Base-by-base conservation (phyloP, 2,797 vertebrate species). In the Hyperoplus lanceolatus region DNA sequence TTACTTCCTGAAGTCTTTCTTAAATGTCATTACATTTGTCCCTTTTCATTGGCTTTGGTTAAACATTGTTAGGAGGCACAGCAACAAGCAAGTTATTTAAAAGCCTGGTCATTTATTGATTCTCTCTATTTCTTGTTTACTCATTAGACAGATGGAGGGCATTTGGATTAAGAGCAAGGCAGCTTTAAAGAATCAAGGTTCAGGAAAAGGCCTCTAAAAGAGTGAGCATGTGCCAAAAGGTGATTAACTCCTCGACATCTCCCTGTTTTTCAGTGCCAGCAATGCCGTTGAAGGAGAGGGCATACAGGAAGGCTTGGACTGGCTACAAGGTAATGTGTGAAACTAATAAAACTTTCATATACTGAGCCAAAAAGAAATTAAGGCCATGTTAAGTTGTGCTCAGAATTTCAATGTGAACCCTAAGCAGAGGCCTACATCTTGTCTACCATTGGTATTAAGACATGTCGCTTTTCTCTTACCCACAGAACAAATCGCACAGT, bases 241-340 rank as follows among this genome's bases (percentile, higher is more conserved):
- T 80, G 84, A 89, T 91, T 82, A 88, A 81, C 83, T 64, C 62
- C 39, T 72, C 13, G 13, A 53, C 60, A 59, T 80, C 51, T 81
- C 94, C 36, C 45, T 8, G 89, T 92, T 61, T 95, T 96, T 90
- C 90, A 99, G 98, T 93, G 97, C 97, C 80, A 99, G 98, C 85
- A 96, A 99, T 85, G 98, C 97, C 70, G 93, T 99, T 76, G 97
- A 96, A 94, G 98, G 97, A 82, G 98, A 99, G 83, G 98, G 98
- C 61, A 91, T 99, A 10, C 97, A 98, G 86, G 97, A 99, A 90
- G 98, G 98, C 41, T 94, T 99, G 80, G 97, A 98, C 89, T 99
- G 98, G 98, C 96, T 99, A 62, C 98, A 99, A 96, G 98, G 98
- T 99, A 97, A 75, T 6, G 6, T 15, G 16, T 63, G 29, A 1